Evolutionary conservation across 2,113 vertebrate genomes (phyloP).

Genomic region (Pseudopipra pipra): DNA sequence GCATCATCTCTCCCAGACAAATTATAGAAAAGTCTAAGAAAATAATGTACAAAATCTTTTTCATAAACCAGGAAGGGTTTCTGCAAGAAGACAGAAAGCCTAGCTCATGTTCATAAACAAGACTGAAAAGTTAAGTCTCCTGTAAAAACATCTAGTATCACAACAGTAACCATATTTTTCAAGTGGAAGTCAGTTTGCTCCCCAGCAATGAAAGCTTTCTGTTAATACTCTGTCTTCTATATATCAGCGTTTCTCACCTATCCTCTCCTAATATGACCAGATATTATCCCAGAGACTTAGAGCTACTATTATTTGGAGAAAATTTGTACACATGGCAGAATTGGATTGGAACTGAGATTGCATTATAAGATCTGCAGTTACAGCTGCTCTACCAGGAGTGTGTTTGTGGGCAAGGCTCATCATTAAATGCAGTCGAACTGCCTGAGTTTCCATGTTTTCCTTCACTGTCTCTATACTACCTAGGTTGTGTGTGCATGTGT

Average conservation of each 20-base stretch:
- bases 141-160: not conserved
- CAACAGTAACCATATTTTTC: not conserved
- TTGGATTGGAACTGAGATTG: not conserved
- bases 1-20: not conserved
- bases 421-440: not conserved
- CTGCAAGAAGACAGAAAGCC: not conserved
- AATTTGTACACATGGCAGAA: not conserved
- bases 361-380: not conserved
- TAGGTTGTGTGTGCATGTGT: accelerated
- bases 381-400: not conserved
- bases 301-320: not conserved
- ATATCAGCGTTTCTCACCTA: not conserved
- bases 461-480: not conserved
- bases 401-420: not conserved
- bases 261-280: not conserved
- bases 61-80: not conserved
- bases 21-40: not conserved
- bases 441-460: not conserved
- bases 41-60: not conserved
- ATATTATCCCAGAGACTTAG: not conserved
- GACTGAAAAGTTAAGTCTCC: not conserved
- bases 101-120: not conserved
- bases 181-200: not conserved
- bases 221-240: not conserved
- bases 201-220: not conserved